A percentile compares a stretch with the other conserved stretches of the same genome.
phyloP scores from a whole-genome alignment of 2,113 vertebrate genomes.

The Microtus montanus region DNA sequence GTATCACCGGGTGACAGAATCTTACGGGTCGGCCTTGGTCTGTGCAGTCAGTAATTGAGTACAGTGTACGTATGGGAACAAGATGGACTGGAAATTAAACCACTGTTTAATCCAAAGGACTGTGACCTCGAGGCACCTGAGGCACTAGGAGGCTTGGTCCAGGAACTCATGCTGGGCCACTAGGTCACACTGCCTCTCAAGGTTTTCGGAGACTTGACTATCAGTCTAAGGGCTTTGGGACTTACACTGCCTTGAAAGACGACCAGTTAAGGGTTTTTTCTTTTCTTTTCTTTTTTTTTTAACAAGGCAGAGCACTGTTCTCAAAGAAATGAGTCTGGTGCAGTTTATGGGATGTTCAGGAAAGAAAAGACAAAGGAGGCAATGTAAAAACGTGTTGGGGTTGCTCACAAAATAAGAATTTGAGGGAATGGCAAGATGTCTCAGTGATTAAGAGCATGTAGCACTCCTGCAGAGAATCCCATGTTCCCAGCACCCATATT shows the following conservation, averaged over 20 bases:
- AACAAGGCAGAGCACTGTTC: neutral
- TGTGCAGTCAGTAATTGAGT: neutral
- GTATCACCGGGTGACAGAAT: neutral
- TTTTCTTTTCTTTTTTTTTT: neutral
- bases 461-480: neutral
- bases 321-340: neutral
- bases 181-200: neutral
- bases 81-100: neutral
- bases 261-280: neutral
- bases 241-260: neutral
- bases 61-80: neutral
- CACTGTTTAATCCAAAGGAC: neutral
- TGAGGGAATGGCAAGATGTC: neutral
- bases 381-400: neutral
- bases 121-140: neutral
- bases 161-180: neutral
- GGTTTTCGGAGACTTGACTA: neutral
- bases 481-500: neutral
- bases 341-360: neutral
- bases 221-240: neutral
- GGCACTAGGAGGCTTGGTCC: neutral
- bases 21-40: neutral
- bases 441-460: neutral
- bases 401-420: neutral
- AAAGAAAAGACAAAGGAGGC: neutral